These are phyloP conservation scores for Tauraco hartlaubi DNA, from an alignment of 2,797 vertebrate genomes.

Conservation along the genomic window DNA sequence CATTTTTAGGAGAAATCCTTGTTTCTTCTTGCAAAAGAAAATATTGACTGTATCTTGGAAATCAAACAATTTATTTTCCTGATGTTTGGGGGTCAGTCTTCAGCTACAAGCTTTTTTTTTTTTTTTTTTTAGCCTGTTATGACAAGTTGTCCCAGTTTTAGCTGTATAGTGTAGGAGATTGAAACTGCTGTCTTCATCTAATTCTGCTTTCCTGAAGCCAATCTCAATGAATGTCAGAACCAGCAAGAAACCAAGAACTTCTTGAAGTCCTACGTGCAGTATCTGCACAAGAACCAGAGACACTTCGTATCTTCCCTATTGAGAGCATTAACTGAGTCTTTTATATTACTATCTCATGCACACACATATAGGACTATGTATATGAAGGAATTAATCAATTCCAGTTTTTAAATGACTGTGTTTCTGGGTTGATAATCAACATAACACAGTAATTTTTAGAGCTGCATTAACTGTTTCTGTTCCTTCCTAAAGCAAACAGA, in stretches of 20 bases:
- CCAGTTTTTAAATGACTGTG: neutral
- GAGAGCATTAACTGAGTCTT: neutral
- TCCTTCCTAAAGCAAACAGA: neutral
- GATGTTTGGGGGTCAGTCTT: neutral
- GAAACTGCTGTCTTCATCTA: neutral
- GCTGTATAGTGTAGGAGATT: rapidly evolving
- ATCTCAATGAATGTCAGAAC: neutral
- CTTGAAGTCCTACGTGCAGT: neutral
- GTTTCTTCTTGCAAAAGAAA: neutral
- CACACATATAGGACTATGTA: neutral
- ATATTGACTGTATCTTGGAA: neutral
- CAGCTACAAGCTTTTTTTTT: neutral
- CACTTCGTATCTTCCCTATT: neutral
- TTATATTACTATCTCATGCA: neutral
- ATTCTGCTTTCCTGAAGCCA: neutral
- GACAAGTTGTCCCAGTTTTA: neutral
- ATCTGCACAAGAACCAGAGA: neutral
- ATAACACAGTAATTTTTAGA: neutral
- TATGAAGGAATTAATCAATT: neutral
- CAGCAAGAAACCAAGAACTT: neutral
- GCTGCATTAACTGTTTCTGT: neutral
- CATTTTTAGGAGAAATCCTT: slow-evolving; percentile 5
- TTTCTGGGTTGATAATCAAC: neutral
- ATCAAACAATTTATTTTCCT: neutral
- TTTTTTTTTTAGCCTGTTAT: neutral